These are phyloP conservation scores for Lepidochrysops patricia DNA, from an alignment of 2,888 invertebrate species.

Conservation along the genomic window DNA sequence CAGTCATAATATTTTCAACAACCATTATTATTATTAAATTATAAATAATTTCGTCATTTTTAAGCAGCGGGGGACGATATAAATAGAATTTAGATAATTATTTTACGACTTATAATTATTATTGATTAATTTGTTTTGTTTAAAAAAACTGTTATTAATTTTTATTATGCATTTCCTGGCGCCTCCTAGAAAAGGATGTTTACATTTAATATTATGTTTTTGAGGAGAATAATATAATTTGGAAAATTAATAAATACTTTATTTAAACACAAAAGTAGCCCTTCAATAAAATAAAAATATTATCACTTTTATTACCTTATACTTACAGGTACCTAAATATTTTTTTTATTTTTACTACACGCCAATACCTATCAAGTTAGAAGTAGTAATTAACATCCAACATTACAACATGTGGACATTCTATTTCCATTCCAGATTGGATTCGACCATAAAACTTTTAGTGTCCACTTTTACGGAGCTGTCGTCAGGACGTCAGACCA, in stretches of 20 bases:
- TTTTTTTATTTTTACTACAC: no score
- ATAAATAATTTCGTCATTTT: not conserved
- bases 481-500: constrained; percentile 23
- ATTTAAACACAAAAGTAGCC: no score
- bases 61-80: not conserved
- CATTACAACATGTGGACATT: constrained; percentile 14
- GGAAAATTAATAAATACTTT: not conserved
- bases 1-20: not conserved
- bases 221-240: no score
- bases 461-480: constrained; percentile 23
- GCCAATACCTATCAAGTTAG: no score
- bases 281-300: no score
- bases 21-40: not conserved
- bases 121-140: not conserved
- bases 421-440: constrained; percentile 29
- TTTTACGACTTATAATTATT: not conserved
- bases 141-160: not conserved
- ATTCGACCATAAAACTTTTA: constrained; percentile 26
- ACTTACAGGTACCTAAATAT: no score
- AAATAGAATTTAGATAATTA: not conserved
- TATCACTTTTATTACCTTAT: no score
- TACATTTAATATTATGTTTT: no score
- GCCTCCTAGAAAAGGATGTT: no score
- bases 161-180: not conserved
- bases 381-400: no score